Evolutionary conservation across 2,888 invertebrate species (phyloP), one percentile per base, ranked within the genome.

Genomic region (Trachelus stipa): DNA sequence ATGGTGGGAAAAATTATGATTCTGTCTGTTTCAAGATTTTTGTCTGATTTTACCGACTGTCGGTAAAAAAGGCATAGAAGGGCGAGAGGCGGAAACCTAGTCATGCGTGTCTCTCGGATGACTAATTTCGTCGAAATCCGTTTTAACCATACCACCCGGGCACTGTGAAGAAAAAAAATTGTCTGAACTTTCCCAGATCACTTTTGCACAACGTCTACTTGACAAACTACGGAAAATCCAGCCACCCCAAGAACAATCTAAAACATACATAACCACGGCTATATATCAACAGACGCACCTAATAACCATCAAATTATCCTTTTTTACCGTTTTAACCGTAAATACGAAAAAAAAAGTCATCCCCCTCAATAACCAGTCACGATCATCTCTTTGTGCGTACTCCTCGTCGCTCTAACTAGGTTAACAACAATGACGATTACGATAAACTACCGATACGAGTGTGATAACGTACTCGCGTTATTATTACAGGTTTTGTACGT

Each of bases 371-470:
- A 56, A 23, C 23, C 23, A 23, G 56, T 56, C 9, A 23, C 56
- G 15, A 23, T 23, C 9, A 56, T 56, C 56, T 56, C 56, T 23
- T 9, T 23, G 56, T 23, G 9, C 23, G 15, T 40, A 40, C 9
- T 56, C 23, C 56, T 23, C 71, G 9, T 31, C 30, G 71, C 12
- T 71, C 71, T 71, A 71, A 71, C 31, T 34, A 23, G 34, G 71
- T 34, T 71, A 71, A 71, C 34, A 71, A 30, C 34, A 71, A 71
- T 31, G 30, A 34, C 71, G 71, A 71, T 30, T 71, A 71, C 34
- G 71, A 71, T 71, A 30, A 34, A 34, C 34, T 34, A 34, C 31
- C 31, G 30, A 71, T 71, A 71, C 71, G 71, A 15, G 34, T 15
- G 30, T 11, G 71, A 71, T 71, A 71, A 71, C 71, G 15, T 31